Percentiles rank a stretch among this genome's conserved stretches.
Conservation (phyloP, 2,113 vertebrate genomes). For the Addax nasomaculatus region DNA sequence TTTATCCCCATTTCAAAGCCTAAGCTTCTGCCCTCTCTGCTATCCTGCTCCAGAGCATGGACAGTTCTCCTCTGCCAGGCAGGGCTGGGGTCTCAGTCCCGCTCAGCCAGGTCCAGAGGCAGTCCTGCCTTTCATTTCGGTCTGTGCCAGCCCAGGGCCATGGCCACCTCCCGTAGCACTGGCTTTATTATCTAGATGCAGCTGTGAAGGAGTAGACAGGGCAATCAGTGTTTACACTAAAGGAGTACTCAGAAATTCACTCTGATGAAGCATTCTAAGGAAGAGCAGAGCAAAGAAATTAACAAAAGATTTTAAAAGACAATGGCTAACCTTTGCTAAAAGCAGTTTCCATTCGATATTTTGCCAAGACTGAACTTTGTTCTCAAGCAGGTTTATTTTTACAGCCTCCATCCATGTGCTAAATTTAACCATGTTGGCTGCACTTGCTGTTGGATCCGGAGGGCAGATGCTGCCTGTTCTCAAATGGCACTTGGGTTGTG, state of each 20-base stretch:
- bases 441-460: constrained; percentile 52
- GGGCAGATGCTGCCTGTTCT: constrained; percentile 55
- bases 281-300: constrained; percentile 47
- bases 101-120: not conserved
- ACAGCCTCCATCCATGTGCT: constrained; percentile 52
- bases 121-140: not conserved
- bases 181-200: not conserved
- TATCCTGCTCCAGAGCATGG: not conserved
- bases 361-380: constrained; percentile 53
- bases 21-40: not conserved
- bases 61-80: not conserved
- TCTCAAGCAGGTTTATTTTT: constrained; percentile 74
- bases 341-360: constrained; percentile 28
- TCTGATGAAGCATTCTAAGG: constrained; percentile 46
- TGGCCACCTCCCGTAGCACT: not conserved
- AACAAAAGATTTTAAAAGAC: constrained; percentile 54
- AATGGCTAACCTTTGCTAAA: constrained; percentile 63
- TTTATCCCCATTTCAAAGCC: not conserved
- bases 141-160: not conserved
- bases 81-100: not conserved
- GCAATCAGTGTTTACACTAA: not conserved
- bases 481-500: constrained; percentile 48
- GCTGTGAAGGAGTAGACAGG: constrained; percentile 2
- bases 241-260: not conserved
- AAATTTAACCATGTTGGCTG: constrained; percentile 70